A percentile compares a stretch with the other conserved stretches of the same genome.
Evolutionary conservation across 2,888 invertebrate genomes (phyloP).

Genomic region (Anarsia innoxiella): DNA sequence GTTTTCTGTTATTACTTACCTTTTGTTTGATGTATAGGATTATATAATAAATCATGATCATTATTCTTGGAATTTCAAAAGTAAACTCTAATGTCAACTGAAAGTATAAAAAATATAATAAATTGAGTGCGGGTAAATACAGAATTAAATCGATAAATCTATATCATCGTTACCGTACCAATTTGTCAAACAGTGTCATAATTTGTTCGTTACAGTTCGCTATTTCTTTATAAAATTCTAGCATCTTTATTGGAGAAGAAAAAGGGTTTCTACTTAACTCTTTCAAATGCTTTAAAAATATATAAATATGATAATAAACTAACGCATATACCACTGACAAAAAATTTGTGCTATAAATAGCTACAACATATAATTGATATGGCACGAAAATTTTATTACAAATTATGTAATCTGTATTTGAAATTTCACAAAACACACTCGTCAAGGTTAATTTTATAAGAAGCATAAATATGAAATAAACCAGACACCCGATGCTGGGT

Average conservation of each 20-base stretch:
- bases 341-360: background rate
- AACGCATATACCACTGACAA: constrained; percentile 6
- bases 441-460: background rate
- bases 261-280: background rate
- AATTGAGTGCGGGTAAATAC: too few species aligned
- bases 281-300: constrained; percentile 5
- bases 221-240: constrained; percentile 10
- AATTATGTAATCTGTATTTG: background rate
- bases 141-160: too few species aligned
- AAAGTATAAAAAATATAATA: constrained; percentile 1
- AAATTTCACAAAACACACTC: background rate
- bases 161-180: too few species aligned
- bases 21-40: constrained; percentile 5
- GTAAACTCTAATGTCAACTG: constrained; percentile 9
- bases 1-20: constrained; percentile 11
- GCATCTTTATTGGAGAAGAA: background rate
- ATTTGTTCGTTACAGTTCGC: constrained; percentile 8
- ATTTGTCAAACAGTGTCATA: background rate
- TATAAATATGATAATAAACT: constrained; percentile 10
- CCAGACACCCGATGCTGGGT: background rate
- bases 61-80: constrained; percentile 8
- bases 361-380: background rate
- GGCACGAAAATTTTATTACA: background rate
- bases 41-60: constrained; percentile 1
- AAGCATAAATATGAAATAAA: background rate